Evolutionary conservation across 2,797 vertebrate genomes (phyloP), one percentile per base, ranked within the genome.

Genomic region (Esox masquinongy): DNA sequence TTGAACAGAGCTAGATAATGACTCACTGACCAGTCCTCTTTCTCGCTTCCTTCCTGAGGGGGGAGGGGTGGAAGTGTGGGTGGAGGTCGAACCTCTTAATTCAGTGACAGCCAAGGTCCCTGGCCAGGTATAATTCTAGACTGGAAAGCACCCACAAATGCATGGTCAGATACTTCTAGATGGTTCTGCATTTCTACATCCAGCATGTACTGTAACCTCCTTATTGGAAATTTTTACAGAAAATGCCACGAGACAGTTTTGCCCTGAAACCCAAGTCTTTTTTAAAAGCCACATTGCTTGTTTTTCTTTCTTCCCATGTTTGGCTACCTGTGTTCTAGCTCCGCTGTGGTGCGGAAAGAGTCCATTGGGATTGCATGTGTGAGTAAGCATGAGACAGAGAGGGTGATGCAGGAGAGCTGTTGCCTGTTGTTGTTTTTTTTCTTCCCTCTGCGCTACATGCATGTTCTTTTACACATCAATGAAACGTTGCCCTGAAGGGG

Each of bases 11-110:
- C 78, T 50, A 67, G 72, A 39, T 56, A 72, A 80, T 75, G 66
- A 80, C 82, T 88, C 9, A 24, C 68, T 69, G 68, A 24, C 36
- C 26, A 61, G 22, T 81, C 84, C 79, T 87, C 86, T 80, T 85
- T 15, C 47, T 70, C 4, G 69, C 26, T 72, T 77, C 73, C 22
- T 72, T 22, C 74, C 80, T 24, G 0, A 47, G 11, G 69, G 2
- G 53, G 73, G 56, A 67, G 8, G 49, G 31, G 50, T 72, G n/a
- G 50, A 8, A 29, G 15, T 17, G 71, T 43, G 34, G 71, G 53
- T 7, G 71, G 11, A 36, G 26, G n/a, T 19, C 12, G 17, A 11
- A 53, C 53, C 19, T 43, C 8, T 73, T 31, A 15, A 56, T 36
- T 61, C 31, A 59, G 2, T 22, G 36, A 36, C 53, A 73, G 56